A percentile compares a stretch with the other conserved stretches of the same genome.
phyloP scores from a whole-genome alignment of 2,113 vertebrate species.

The Furnarius figulus region DNA sequence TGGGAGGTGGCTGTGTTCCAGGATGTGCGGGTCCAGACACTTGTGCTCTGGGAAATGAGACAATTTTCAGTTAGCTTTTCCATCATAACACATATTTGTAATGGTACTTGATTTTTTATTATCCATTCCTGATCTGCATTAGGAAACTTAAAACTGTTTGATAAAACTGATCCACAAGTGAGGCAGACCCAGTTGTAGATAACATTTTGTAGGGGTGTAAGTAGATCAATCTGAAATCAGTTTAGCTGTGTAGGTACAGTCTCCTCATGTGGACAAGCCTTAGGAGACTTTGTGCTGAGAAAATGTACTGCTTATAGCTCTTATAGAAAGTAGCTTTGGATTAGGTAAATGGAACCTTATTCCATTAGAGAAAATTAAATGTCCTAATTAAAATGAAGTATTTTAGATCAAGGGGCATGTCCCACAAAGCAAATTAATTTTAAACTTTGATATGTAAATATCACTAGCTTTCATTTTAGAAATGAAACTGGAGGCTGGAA shows the following conservation, averaged over 20 bases:
- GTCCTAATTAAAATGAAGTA: conserved; percentile 57
- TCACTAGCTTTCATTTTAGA: conserved; percentile 50
- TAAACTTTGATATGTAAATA: conserved; percentile 70
- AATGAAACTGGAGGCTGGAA: conserved; percentile 42
- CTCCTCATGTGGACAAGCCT: background rate
- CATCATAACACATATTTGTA: background rate
- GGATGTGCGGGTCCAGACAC: background rate
- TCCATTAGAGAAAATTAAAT: conserved; percentile 56
- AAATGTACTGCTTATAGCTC: background rate
- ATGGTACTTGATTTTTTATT: background rate
- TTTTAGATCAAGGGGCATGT: conserved; percentile 54
- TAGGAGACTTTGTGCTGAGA: conserved; percentile 8
- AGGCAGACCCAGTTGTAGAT: background rate
- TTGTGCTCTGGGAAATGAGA: background rate
- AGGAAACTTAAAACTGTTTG: background rate
- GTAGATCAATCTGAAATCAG: conserved; percentile 12
- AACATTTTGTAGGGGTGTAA: background rate
- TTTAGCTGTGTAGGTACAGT: background rate
- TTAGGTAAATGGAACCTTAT: conserved; percentile 38
- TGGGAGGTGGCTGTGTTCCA: background rate
- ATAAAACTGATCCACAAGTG: background rate
- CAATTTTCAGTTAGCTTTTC: background rate
- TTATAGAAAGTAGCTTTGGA: conserved; percentile 26
- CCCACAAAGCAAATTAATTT: conserved; percentile 59
- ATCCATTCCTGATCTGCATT: background rate